Evolutionary conservation across 2,797 vertebrate species (phyloP), one percentile per base, ranked within the genome.

Genomic region (Clarias pachynema): DNA sequence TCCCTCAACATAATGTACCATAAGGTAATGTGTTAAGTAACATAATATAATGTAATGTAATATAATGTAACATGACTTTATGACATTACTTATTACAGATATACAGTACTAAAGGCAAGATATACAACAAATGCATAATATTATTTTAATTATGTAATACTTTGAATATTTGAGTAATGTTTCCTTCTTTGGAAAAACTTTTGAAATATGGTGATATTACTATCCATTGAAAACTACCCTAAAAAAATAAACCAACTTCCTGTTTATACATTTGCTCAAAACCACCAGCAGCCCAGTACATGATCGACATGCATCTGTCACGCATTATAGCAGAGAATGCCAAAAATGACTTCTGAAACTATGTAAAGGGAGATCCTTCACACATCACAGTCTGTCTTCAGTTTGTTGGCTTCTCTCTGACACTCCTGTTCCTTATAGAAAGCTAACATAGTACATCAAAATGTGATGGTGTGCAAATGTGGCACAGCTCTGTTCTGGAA

Each of bases 221-320:
- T 16, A 29, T 56, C 18, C 6, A 2, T 56, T 1, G 70, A 53
- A 70, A 9, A 22, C 37, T 40, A 12, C 9, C 34, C 22, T 72
- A 72, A 44, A 44, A 70, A 70, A 44, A 0, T 0, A 15, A 72
- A 44, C 22, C 0, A 44, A 5, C 7, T 65, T 65, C 62, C 79
- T 82, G 57, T 26, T 53, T 79, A 4, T 83, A 66, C 2, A 9
- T 81, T 56, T 37, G 15, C 31, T 40, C n/a, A 22, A 37, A 74
- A 34, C 63, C 74, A 83, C 83, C 88, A 87, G 89, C 86, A 81
- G 73, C 37, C 89, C 89, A 82, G 79, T 89, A 85, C 88, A 87
- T n/a, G 85, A 93, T 91, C 93, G 93, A 94, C 89, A 87, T 95
- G 95, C 95, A 95, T 95, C 95, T 96, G 95, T 94, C 95, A 95